Evolutionary conservation across 2,113 vertebrate genomes (phyloP).

Genomic region (Accipiter virgatus): DNA sequence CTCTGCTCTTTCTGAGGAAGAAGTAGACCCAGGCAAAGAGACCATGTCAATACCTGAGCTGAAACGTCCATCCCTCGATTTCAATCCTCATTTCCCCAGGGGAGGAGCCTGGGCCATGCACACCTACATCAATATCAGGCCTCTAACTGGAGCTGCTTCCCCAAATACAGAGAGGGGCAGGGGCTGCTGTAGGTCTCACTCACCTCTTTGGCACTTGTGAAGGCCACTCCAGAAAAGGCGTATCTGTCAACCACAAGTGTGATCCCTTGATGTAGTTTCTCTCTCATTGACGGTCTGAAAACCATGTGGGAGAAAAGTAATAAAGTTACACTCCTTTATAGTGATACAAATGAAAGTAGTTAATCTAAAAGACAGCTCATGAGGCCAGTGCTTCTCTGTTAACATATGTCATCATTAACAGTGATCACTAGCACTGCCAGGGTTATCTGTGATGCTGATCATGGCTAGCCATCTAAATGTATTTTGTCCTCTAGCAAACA

Average conservation of each 20-base stretch:
- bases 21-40: not conserved
- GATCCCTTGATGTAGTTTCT: slow-evolving; percentile 85
- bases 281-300: slow-evolving; percentile 74
- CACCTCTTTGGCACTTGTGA: slow-evolving; percentile 91
- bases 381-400: not conserved
- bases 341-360: not conserved
- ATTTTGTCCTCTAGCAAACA: not conserved
- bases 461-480: not conserved
- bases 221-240: slow-evolving; percentile 94
- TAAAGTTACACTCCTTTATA: not conserved
- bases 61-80: not conserved
- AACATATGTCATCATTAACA: accelerated
- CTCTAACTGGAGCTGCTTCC: not conserved
- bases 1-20: not conserved
- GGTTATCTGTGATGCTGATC: not conserved
- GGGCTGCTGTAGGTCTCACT: slow-evolving; percentile 33
- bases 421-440: not conserved
- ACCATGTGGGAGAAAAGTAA: not conserved
- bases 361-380: not conserved
- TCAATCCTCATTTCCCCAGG: not conserved
- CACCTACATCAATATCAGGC: accelerated
- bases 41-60: not conserved
- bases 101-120: too few species aligned
- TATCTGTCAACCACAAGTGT: slow-evolving; percentile 91
- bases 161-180: not conserved